Conservation (phyloP, 2,113 vertebrate species). For the Microcebus tavaratra region DNA sequence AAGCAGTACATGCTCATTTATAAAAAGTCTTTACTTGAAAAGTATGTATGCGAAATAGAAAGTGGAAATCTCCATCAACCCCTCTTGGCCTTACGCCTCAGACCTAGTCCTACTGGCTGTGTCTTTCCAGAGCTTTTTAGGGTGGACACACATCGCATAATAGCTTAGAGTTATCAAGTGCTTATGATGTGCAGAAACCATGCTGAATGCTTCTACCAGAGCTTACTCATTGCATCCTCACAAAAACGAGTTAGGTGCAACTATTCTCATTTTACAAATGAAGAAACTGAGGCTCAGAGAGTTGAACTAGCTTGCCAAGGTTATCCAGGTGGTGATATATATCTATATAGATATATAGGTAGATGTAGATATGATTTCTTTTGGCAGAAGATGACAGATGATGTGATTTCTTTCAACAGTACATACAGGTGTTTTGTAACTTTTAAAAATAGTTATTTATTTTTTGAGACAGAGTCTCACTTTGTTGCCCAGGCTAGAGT, state of each 20-base stretch:
- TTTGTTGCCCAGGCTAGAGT: too few relatives aligned
- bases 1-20: background rate
- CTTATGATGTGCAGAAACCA: background rate
- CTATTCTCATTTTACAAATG: background rate
- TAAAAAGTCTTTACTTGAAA: background rate
- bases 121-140: constrained; percentile 32
- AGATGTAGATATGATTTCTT: background rate
- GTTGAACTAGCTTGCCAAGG: background rate
- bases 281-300: background rate
- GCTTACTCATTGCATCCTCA: background rate
- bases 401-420: background rate
- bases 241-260: background rate
- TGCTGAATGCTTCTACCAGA: background rate
- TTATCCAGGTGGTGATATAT: background rate
- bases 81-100: background rate
- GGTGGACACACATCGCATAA: background rate
- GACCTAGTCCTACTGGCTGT: background rate
- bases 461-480: too few relatives aligned
- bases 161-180: background rate
- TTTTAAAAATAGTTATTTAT: background rate
- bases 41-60: background rate
- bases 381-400: background rate
- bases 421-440: background rate
- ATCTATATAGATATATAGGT: background rate
- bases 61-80: background rate